Conservation (phyloP, 2,797 vertebrate genomes). For the Phyllotis vaccarum region DNA sequence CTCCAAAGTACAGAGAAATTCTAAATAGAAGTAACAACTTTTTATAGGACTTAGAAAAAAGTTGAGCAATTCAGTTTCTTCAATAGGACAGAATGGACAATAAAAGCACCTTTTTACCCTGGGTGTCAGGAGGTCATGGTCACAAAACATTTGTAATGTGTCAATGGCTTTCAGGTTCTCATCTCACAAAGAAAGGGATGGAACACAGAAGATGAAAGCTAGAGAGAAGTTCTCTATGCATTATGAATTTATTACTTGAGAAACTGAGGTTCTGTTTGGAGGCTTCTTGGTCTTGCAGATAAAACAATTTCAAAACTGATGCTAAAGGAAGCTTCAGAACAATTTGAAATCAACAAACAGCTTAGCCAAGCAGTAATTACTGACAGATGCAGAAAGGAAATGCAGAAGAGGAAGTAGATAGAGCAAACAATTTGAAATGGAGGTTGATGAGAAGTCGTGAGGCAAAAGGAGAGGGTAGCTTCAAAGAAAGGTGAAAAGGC, state of each 20-base stretch:
- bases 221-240: not conserved
- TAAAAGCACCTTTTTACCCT: conserved; percentile 84
- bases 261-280: not conserved
- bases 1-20: conserved; percentile 94
- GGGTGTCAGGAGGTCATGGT: conserved; percentile 62
- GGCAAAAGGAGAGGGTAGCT: not conserved
- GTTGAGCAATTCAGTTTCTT: conserved; percentile 84
- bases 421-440: not conserved
- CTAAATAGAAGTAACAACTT: conserved; percentile 88
- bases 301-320: not conserved
- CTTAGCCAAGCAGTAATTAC: not conserved
- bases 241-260: not conserved
- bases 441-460: not conserved
- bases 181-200: not conserved
- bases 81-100: conserved; percentile 90
- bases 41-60: conserved; percentile 90
- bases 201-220: not conserved
- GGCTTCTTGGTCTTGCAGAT: not conserved
- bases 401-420: not conserved
- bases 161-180: not conserved
- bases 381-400: not conserved
- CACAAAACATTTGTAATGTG: not conserved
- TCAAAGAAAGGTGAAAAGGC: not conserved
- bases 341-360: not conserved
- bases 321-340: not conserved